Conservation (phyloP, 1,140 invertebrate species). For the Drosophila suzukii region DNA sequence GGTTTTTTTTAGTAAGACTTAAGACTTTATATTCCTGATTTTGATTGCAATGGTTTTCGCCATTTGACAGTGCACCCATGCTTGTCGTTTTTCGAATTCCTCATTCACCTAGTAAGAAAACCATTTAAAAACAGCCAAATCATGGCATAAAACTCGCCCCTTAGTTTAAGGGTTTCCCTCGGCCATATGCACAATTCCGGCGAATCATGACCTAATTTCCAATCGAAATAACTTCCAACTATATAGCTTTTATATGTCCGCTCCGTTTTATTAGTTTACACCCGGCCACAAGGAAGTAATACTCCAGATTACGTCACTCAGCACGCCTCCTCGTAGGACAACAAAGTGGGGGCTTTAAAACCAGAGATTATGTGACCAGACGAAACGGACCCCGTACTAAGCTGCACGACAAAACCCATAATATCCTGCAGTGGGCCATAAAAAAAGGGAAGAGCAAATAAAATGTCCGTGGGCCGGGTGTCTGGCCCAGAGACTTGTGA, state of each 20-base stretch:
- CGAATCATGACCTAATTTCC: conserved; percentile 29
- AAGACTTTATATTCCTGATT: too few species aligned
- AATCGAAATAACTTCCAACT: conserved; percentile 37
- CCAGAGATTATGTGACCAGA: conserved; percentile 29
- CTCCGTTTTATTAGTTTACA: conserved; percentile 39
- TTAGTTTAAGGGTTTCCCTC: conserved; percentile 2
- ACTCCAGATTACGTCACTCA: conserved; percentile 27
- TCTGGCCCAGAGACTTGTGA: conserved; percentile 12
- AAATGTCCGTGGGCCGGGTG: conserved; percentile 12
- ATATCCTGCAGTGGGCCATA: conserved; percentile 36
- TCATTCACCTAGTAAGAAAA: too few species aligned
- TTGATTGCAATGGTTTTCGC: neutral
- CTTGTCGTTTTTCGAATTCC: too few species aligned
- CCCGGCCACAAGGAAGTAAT: conserved; percentile 36
- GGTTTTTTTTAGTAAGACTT: too few species aligned
- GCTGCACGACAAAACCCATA: conserved; percentile 36
- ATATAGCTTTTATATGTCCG: conserved; percentile 34
- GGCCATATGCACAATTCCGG: conserved; percentile 15
- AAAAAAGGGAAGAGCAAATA: conserved; percentile 40
- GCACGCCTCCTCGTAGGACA: conserved; percentile 19
- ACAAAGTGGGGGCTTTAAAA: conserved; percentile 43
- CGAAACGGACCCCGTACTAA: conserved; percentile 23
- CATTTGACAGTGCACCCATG: too few species aligned
- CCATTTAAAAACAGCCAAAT: too few species aligned
- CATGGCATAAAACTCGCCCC: too few species aligned